Conservation (phyloP, 1,140 invertebrate genomes). For the Nasonia giraulti region DNA sequence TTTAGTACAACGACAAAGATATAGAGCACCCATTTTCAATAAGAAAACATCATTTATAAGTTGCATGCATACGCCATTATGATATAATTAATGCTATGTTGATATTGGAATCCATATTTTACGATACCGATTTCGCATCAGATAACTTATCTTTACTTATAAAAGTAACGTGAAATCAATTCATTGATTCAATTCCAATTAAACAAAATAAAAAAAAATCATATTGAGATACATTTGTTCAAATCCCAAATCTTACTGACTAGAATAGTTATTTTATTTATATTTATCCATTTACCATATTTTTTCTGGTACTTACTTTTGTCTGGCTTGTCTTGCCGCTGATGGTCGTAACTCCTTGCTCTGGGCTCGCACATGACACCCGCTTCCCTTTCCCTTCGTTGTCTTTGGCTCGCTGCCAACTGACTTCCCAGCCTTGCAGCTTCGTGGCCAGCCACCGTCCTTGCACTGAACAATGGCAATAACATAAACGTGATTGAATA, state of each 20-base stretch:
- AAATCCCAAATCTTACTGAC: neutral
- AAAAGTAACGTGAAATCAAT: slow-evolving; percentile 21
- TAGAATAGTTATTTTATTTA: slow-evolving; percentile 2
- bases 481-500: neutral
- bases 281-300: neutral
- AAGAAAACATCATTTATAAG: slow-evolving; percentile 27
- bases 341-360: slow-evolving; percentile 80
- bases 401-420: slow-evolving; percentile 78
- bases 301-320: slow-evolving; percentile 73
- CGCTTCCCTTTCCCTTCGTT: slow-evolving; percentile 70
- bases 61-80: slow-evolving; percentile 43
- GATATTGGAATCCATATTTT: neutral
- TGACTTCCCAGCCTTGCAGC: slow-evolving; percentile 83
- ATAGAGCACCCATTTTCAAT: slow-evolving; percentile 38
- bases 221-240: neutral
- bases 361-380: slow-evolving; percentile 72
- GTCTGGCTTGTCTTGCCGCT: slow-evolving; percentile 73
- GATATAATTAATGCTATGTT: neutral
- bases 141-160: slow-evolving; percentile 1
- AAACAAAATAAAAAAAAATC: slow-evolving; percentile 5
- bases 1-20: slow-evolving; percentile 26
- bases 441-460: slow-evolving; percentile 86
- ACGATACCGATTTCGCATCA: neutral
- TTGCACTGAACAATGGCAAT: slow-evolving; percentile 68
- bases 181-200: slow-evolving; percentile 44